Evolutionary conservation across 2,113 vertebrate genomes (phyloP).

Genomic region (Gila orcuttii): DNA sequence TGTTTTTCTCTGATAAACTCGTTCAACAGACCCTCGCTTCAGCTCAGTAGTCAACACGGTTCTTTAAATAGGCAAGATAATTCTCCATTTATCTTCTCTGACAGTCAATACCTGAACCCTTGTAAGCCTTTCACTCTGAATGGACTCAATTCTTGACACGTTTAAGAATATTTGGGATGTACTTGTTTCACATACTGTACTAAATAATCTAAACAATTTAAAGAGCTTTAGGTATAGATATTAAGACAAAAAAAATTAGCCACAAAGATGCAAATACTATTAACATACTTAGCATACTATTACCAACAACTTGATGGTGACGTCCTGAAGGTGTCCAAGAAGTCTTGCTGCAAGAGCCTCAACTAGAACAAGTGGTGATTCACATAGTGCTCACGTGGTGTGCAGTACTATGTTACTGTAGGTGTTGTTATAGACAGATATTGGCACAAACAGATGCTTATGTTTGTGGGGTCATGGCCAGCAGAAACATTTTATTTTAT

Average conservation of each 20-base stretch:
- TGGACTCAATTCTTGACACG: not conserved
- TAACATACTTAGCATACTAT: not conserved
- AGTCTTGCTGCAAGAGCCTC: conserved; percentile 3
- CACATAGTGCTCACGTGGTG: not conserved
- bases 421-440: conserved; percentile 2
- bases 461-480: not conserved
- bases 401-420: not conserved
- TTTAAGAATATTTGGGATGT: not conserved
- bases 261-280: not conserved
- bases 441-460: not conserved
- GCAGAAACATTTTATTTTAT: not conserved
- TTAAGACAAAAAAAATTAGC: not conserved
- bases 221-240: not conserved
- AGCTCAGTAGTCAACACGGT: conserved; percentile 48
- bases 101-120: not conserved
- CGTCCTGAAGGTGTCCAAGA: not conserved
- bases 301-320: not conserved
- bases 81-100: not conserved
- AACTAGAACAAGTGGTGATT: not conserved
- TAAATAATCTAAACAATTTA: not conserved
- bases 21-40: conserved; percentile 56
- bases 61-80: conserved; percentile 1
- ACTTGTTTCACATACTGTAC: not conserved
- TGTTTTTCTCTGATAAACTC: conserved; percentile 63
- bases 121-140: not conserved